Base-by-base conservation (phyloP, 2,113 vertebrate species). In the Mastomys coucha region DNA sequence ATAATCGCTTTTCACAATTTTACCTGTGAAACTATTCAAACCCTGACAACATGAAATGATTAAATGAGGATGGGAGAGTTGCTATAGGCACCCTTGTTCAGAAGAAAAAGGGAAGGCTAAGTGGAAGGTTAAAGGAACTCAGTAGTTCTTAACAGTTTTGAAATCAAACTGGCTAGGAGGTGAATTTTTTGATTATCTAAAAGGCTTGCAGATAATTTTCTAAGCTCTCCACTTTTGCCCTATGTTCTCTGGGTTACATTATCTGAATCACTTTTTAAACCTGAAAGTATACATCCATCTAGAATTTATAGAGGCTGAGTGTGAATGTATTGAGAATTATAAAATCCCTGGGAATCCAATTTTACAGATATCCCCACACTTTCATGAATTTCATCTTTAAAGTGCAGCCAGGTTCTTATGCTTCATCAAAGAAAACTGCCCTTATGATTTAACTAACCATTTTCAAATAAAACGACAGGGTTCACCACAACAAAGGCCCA, bases 391-490 rank as follows among this genome's bases (percentile, higher is more conserved):
- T 88, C 36, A 58, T 80, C 28, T 80, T 81, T n/a, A 93, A 93
- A 88, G 14, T 36, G 6, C 85, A 42, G 33, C 20, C 9, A 88
- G 20, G 5, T 93, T 72, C n/a, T 60, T 67, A 72, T 1, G 39
- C 31, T 80, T 72, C 1, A 72, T 17, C 51, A 81, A 56, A 80
- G 51, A 24, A 93, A 67, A 70, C 42, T 70, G 33, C 10, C 2
- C 20, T 60, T 31, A 72, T 58, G 16, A 70, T 60, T 89, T 5
- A 51, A 82, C 5, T 81, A 72, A 81, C 10, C 5, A 51, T 73
- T 94, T 88, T 81, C 22, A 94, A 94, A 89, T 58, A 89, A 94
- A 89, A 31, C 33, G 86, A 81, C 16, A 63, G 16, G 4, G 63
- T 82, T 82, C 76, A 89, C 31, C 24, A 51, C 51, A 82, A 73